Conservation (phyloP, 2,113 vertebrate genomes). For the Oreochromis aureus region DNA sequence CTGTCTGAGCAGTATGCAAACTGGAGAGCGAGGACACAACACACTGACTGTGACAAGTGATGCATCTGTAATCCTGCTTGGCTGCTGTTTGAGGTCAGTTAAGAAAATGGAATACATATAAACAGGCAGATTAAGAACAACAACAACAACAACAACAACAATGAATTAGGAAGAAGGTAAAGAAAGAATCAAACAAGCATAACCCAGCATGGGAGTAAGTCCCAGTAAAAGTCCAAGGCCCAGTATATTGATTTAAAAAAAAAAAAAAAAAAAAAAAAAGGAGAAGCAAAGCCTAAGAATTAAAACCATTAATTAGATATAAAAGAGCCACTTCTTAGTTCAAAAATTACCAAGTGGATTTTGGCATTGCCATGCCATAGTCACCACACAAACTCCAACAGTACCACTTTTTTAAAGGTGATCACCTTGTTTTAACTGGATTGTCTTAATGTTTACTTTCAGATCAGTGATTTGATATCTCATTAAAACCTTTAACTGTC, state of each 20-base stretch:
- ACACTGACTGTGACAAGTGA: not conserved
- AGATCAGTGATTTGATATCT: not conserved
- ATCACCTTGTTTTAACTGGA: not conserved
- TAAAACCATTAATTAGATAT: not conserved
- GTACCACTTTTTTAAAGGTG: not conserved
- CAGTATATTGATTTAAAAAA: not conserved
- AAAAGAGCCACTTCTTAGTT: not conserved
- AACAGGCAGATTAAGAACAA: not conserved
- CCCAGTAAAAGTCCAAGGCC: not conserved
- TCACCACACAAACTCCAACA: not conserved
- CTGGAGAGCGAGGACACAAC: not conserved
- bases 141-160: not conserved
- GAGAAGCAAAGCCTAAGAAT: not conserved
- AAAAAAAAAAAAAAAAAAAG: not conserved
- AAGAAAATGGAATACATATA: not conserved
- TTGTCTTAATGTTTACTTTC: not conserved
- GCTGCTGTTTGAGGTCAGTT: not conserved
- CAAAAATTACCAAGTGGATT: not conserved
- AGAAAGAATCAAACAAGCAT: not conserved
- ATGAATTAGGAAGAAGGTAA: not conserved
- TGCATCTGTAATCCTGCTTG: not conserved
- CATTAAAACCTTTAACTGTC: not conserved
- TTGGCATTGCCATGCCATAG: not conserved
- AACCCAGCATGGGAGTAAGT: not conserved
- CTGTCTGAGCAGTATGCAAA: not conserved